These are phyloP conservation scores for Gymnocheta viridis DNA, from an alignment of 2,888 invertebrate genomes.

Conservation along the genomic window DNA sequence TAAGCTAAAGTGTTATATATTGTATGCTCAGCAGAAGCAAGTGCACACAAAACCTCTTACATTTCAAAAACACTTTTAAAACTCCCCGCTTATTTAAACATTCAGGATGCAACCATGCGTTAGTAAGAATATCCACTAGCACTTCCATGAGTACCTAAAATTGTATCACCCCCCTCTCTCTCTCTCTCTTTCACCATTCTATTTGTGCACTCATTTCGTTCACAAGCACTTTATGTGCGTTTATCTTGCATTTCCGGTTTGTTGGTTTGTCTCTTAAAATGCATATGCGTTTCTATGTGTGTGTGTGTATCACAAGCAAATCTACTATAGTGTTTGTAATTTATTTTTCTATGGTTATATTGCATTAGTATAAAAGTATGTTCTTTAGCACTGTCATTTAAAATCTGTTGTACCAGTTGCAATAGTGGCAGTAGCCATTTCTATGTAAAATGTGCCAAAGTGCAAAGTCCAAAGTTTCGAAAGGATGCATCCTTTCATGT, in stretches of 20 bases:
- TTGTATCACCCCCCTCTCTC: constrained; percentile 21
- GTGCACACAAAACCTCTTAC: neutral
- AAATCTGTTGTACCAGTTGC: constrained; percentile 45
- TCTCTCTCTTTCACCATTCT: neutral
- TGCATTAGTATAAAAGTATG: neutral
- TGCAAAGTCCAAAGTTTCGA: constrained; percentile 67
- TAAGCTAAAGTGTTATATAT: no score
- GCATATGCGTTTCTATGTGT: constrained; percentile 18
- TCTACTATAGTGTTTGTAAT: constrained; percentile 26
- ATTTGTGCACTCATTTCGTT: neutral
- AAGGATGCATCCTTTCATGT: constrained; percentile 59
- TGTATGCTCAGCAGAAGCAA: no score
- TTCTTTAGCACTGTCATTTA: constrained; percentile 43
- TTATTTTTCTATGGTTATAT: constrained; percentile 45
- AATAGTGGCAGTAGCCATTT: constrained; percentile 61
- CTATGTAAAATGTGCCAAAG: constrained; percentile 69
- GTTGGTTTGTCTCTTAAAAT: constrained; percentile 42
- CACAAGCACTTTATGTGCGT: constrained; percentile 33
- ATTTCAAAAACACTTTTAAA: neutral
- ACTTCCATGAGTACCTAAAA: neutral
- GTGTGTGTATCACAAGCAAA: constrained; percentile 31
- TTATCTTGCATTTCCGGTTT: constrained; percentile 59
- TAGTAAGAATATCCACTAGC: constrained; percentile 8
- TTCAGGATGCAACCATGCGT: constrained; percentile 36
- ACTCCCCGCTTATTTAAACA: neutral